Evolutionary conservation across 2,888 invertebrate species (phyloP).

Genomic region (Aphodius sticticus): DNA sequence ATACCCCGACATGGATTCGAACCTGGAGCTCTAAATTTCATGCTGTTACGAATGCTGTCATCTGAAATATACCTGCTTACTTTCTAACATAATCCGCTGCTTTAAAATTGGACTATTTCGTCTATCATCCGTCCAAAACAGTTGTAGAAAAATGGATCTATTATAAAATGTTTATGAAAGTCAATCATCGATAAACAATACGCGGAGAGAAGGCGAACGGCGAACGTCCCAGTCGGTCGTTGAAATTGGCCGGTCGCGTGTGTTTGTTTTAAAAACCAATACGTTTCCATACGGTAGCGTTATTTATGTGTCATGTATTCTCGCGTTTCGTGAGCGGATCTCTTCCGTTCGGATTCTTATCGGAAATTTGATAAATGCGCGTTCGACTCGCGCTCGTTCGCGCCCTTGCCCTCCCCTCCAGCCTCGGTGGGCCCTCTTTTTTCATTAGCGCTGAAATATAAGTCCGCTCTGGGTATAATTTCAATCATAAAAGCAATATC

Average conservation of each 20-base stretch:
- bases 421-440: neutral
- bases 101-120: too few relatives aligned
- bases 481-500: conserved; percentile 4
- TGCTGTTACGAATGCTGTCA: too few relatives aligned
- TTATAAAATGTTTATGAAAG: neutral
- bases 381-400: conserved; percentile 13
- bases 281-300: conserved; percentile 12
- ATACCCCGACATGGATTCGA: too few relatives aligned
- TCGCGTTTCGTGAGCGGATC: conserved; percentile 27
- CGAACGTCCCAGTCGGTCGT: neutral
- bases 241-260: conserved; percentile 16
- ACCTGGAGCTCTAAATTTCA: too few relatives aligned
- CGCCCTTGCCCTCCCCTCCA: neutral
- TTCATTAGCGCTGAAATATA: conserved; percentile 4
- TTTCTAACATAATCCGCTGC: too few relatives aligned
- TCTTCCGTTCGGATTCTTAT: conserved; percentile 31
- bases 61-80: too few relatives aligned
- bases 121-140: too few relatives aligned
- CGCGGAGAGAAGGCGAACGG: conserved; percentile 11
- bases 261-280: conserved; percentile 11
- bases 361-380: conserved; percentile 31
- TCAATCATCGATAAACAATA: neutral
- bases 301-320: conserved; percentile 32
- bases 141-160: neutral
- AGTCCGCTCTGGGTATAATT: neutral